Evolutionary conservation across 2,888 invertebrate species (phyloP), one percentile per base, ranked within the genome.

Genomic region (Marronus borbonicus): DNA sequence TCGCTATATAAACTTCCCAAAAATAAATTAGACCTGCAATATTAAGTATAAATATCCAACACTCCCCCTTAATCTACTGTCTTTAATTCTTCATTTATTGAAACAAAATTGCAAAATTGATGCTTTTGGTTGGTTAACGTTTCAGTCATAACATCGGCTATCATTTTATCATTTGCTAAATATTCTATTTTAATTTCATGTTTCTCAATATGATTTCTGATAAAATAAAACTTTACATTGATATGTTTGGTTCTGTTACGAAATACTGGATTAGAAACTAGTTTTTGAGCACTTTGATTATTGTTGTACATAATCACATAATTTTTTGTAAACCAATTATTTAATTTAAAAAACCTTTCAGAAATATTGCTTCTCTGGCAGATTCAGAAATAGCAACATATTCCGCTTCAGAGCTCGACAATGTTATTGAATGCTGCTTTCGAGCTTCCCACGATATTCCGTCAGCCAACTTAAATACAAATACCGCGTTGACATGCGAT

Each of bases 401-500:
- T 79, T 86, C 84, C 3, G 84, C 83, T 78, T 85, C 84, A 14
- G 83, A 83, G 55, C 84, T 84, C 0, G 83, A 84, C 7, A 86
- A 68, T 7, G 85, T 85, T 28, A 85, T 83, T 17, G 84, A 85
- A 72, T 76, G 81, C 68, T 85, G 85, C 79, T 85, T 85, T 52
- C 58, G 82, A 74, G 81, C 83, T 74, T 83, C 84, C 81, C 82
- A 86, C 5, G 85, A 85, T 64, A 86, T 80, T 4, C 81, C 74
- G 55, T 80, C 80, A 62, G 83, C 82, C n/a, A 84, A 62, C 28
- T 79, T 80, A 80, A 86, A 85, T 77, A 74, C 80, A 80, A 77
- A 85, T 10, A 17, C 17, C 17, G 17, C 17, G 17, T 17, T 17
- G 88, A 89, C 84, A 86, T 89, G 86, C 89, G 86, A 50, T 82